Evolutionary conservation across 1,140 invertebrate species (phyloP).

Genomic region (Ridgeia piscesae): DNA sequence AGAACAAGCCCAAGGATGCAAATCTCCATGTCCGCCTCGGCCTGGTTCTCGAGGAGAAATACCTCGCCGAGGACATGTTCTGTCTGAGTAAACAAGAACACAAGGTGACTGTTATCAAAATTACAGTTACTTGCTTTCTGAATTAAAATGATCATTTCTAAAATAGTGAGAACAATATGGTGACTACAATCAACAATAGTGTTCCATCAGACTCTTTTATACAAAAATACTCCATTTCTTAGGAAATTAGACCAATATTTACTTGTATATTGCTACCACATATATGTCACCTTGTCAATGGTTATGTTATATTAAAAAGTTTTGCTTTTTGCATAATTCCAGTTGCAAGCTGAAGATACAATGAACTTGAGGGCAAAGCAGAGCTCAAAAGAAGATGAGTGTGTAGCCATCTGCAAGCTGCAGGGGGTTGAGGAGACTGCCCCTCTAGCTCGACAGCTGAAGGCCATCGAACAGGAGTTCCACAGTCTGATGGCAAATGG

Average conservation of each 20-base stretch:
- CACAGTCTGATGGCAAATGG: slow-evolving; percentile 47
- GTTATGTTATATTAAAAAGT: too few species aligned
- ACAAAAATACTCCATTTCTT: too few species aligned
- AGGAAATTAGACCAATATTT: too few species aligned
- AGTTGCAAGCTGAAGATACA: neutral
- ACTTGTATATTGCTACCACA: too few species aligned
- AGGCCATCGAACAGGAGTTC: slow-evolving; percentile 55
- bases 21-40: slow-evolving; percentile 48
- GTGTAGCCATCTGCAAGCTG: slow-evolving; percentile 53
- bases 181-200: too few species aligned
- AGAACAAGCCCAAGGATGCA: slow-evolving; percentile 49
- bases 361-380: slow-evolving; percentile 44
- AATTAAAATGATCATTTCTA: too few species aligned
- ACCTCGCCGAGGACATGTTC: slow-evolving; percentile 54
- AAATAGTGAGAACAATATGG: too few species aligned
- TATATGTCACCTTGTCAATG: too few species aligned
- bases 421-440: slow-evolving; percentile 43
- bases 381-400: slow-evolving; percentile 55
- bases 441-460: slow-evolving; percentile 48
- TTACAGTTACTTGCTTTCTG: too few species aligned
- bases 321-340: neutral
- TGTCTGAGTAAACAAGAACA: slow-evolving; percentile 45
- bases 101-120: neutral
- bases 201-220: too few species aligned
- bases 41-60: slow-evolving; percentile 51